Percentiles rank a stretch among this genome's conserved stretches.
phyloP scores from a whole-genome alignment of 2,888 invertebrate genomes.

The Leptopilina myrica region DNA sequence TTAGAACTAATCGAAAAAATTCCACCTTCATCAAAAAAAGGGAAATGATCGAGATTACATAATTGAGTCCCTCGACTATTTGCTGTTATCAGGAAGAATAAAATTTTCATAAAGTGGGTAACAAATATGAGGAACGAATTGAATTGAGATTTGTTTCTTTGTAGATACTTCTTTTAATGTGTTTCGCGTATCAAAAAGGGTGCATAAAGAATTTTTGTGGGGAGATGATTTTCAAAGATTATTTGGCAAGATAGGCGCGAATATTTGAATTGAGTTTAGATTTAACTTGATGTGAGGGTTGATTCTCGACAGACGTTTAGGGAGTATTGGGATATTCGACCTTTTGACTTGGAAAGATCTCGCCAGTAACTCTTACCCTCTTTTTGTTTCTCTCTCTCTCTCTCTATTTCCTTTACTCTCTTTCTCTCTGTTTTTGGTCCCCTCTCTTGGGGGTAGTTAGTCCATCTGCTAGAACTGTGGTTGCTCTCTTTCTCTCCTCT shows the following conservation, averaged over 20 bases:
- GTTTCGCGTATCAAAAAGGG: background rate
- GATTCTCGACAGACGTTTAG: slow-evolving; percentile 65
- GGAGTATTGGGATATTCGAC: slow-evolving; percentile 62
- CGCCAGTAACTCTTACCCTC: slow-evolving; percentile 46
- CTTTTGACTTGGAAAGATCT: slow-evolving; percentile 56
- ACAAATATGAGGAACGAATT: slow-evolving; percentile 6
- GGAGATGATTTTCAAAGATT: background rate
- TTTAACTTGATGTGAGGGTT: slow-evolving; percentile 62
- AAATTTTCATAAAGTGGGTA: background rate
- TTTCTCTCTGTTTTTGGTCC: slow-evolving; percentile 17
- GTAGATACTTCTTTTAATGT: slow-evolving; percentile 29
- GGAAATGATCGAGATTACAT: background rate
- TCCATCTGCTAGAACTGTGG: slow-evolving; percentile 70
- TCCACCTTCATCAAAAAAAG: background rate
- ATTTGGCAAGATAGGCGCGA: slow-evolving; percentile 42
- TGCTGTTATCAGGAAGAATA: too few relatives aligned
- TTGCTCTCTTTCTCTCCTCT: slow-evolving; percentile 52
- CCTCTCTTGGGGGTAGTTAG: slow-evolving; percentile 72
- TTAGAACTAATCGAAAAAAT: too few relatives aligned
- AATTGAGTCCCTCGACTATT: too few relatives aligned
- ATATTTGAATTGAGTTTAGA: slow-evolving; percentile 59
- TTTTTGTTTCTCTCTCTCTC: slow-evolving; percentile 39
- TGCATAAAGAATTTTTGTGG: slow-evolving; percentile 17
- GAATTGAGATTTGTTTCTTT: slow-evolving; percentile 31
- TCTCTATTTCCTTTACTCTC: too few relatives aligned